phyloP scores from a whole-genome alignment of 2,888 invertebrate genomes.

The Ditula angustiorana region DNA sequence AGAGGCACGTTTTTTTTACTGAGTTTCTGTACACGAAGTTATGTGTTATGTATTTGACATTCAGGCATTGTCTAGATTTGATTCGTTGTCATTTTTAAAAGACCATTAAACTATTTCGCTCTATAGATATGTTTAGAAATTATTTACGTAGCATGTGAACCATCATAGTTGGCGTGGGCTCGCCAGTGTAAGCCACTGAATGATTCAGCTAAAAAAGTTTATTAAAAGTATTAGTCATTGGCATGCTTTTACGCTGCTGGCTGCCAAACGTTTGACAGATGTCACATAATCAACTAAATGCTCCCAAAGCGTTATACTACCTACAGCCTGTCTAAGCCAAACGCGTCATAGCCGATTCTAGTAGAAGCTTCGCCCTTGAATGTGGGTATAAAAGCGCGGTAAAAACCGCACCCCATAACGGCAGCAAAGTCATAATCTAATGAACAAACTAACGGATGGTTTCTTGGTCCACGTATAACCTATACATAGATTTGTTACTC shows the following conservation, averaged over 20 bases:
- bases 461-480: neutral
- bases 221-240: neutral
- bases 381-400: slow-evolving; percentile 31
- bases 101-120: no score
- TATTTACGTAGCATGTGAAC: neutral
- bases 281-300: slow-evolving; percentile 8
- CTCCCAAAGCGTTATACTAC: neutral
- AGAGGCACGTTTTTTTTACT: no score
- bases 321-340: neutral
- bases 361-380: slow-evolving; percentile 23
- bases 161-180: neutral
- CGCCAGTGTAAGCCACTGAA: neutral
- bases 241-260: neutral
- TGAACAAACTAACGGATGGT: slow-evolving; percentile 26
- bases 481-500: slow-evolving; percentile 17
- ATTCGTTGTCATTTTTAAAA: no score
- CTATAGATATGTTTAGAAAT: slow-evolving; percentile 1
- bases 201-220: slow-evolving; percentile 11
- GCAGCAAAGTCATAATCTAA: slow-evolving; percentile 33
- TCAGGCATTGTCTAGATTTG: no score
- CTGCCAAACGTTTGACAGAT: slow-evolving; percentile 13
- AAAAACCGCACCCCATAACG: slow-evolving; percentile 35
- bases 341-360: slow-evolving; percentile 8
- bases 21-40: no score
- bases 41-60: no score